phyloP scores from a whole-genome alignment of 2,888 invertebrate species.

The Patella depressa region DNA sequence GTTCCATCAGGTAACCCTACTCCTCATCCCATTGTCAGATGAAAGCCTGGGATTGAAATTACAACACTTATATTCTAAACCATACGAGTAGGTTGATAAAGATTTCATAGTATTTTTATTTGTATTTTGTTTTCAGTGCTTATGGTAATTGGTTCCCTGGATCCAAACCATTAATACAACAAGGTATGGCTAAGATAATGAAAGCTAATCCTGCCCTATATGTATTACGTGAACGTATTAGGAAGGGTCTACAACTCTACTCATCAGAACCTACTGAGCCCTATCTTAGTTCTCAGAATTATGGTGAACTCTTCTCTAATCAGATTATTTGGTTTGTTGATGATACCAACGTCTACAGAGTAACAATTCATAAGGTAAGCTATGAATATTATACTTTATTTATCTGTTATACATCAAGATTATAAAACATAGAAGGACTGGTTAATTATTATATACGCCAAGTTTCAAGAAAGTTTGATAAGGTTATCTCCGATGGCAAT shows the following conservation, averaged over 20 bases:
- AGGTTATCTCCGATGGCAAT: no score
- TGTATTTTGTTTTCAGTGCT: constrained; percentile 76
- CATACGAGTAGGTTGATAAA: no score
- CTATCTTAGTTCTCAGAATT: constrained; percentile 98
- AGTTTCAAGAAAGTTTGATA: no score
- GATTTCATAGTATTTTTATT: no score
- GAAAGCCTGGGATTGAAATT: no score
- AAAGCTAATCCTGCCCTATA: constrained; percentile 99
- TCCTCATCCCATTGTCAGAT: no score
- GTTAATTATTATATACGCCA: no score
- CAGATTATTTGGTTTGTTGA: constrained; percentile 99
- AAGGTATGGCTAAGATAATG: constrained; percentile 99
- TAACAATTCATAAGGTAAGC: constrained; percentile 92
- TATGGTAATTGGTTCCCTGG: constrained; percentile 99
- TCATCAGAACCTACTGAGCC: constrained; percentile 99
- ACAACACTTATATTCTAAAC: no score
- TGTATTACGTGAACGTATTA: constrained; percentile 95
- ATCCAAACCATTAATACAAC: constrained; percentile 97
- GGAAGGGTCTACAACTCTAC: constrained; percentile 98
- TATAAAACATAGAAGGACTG: no score
- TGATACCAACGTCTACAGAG: constrained; percentile 99
- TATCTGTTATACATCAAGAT: no score
- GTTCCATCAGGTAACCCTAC: no score
- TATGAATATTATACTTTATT: no score
- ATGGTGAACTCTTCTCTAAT: constrained; percentile 99